These are phyloP conservation scores for Auanema freiburgensis DNA, from an alignment of 2,888 invertebrate species.

Conservation along the genomic window DNA sequence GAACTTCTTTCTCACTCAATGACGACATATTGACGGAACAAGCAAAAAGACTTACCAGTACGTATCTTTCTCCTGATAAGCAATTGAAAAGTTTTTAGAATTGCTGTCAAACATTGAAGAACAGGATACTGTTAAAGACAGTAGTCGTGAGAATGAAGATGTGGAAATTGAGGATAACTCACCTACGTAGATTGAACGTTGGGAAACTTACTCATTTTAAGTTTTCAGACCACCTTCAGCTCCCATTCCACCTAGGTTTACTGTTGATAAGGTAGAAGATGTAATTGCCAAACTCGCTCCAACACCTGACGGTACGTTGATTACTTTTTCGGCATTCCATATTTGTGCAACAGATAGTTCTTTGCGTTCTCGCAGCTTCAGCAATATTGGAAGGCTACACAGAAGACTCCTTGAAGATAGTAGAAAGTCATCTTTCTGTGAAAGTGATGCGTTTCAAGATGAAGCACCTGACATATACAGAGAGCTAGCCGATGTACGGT, in stretches of 20 bases:
- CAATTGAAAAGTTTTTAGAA: conserved; percentile 11
- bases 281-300: too few relatives aligned
- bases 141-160: conserved; percentile 24
- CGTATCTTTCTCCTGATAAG: neutral
- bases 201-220: neutral
- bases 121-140: conserved; percentile 31
- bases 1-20: conserved; percentile 11
- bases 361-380: too few relatives aligned
- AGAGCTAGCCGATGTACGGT: too few relatives aligned
- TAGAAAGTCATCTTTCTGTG: too few relatives aligned
- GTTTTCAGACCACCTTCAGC: neutral
- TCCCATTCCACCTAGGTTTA: conserved; percentile 11
- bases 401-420: too few relatives aligned
- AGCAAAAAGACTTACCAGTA: conserved; percentile 17
- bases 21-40: conserved; percentile 18
- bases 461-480: too few relatives aligned
- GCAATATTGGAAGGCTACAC: too few relatives aligned
- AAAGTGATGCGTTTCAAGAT: too few relatives aligned
- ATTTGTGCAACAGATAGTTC: too few relatives aligned
- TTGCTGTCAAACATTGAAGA: conserved; percentile 47
- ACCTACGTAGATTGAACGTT: neutral
- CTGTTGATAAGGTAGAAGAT: conserved; percentile 9
- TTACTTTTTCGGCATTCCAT: too few relatives aligned
- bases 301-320: too few relatives aligned
- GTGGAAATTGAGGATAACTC: conserved; percentile 13